A percentile compares a stretch with the other conserved stretches of the same genome.
Evolutionary conservation across 2,888 invertebrate species (phyloP).

Genomic region (Phasia obesa): DNA sequence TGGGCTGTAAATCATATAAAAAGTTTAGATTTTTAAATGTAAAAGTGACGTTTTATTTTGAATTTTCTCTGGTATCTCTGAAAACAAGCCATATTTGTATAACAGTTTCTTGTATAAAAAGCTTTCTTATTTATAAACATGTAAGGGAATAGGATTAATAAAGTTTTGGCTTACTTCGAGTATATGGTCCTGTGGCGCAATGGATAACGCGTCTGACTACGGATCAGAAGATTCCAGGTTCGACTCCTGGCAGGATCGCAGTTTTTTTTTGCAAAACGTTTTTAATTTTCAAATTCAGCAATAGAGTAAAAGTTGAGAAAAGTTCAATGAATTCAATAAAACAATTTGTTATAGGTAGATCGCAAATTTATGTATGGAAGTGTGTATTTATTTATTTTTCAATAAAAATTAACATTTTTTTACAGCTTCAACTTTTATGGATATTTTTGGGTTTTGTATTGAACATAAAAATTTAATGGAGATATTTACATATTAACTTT

Average conservation of each 20-base stretch:
- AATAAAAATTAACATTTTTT: too few species aligned
- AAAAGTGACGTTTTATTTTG: too few species aligned
- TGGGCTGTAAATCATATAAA: too few species aligned
- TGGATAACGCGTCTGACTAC: conserved; percentile 83
- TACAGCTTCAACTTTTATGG: too few species aligned
- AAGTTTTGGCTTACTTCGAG: fast-evolving
- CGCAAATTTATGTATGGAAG: too few species aligned
- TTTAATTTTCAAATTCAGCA: background rate
- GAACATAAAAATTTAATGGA: too few species aligned
- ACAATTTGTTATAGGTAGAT: too few species aligned
- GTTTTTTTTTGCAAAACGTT: conserved; percentile 48
- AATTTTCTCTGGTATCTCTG: background rate
- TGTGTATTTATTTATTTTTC: too few species aligned
- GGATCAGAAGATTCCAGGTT: conserved; percentile 83
- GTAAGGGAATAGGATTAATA: background rate
- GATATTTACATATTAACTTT: too few species aligned
- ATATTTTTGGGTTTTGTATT: too few species aligned
- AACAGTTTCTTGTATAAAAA: background rate
- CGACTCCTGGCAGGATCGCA: conserved; percentile 83
- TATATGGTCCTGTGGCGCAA: conserved; percentile 83
- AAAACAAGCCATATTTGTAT: background rate
- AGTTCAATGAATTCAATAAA: too few species aligned
- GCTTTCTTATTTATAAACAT: background rate
- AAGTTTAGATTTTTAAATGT: too few species aligned
- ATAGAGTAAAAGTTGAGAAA: background rate